Conservation (phyloP, 2,113 vertebrate genomes). For the Dipodomys spectabilis region DNA sequence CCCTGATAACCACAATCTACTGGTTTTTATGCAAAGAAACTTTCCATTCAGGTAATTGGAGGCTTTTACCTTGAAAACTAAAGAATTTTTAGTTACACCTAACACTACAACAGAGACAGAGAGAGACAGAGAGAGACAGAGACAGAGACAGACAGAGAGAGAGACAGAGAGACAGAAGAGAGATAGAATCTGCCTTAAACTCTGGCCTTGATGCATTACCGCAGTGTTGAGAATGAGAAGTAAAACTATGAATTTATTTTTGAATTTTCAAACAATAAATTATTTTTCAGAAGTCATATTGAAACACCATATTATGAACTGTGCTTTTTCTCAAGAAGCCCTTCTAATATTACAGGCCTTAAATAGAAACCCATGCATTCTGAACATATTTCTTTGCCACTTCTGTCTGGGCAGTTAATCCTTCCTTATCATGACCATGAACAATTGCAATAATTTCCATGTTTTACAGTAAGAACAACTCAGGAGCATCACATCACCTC, state of each 20-base stretch:
- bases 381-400: slow-evolving; percentile 60
- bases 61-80: slow-evolving; percentile 55
- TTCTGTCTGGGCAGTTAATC: slow-evolving; percentile 76
- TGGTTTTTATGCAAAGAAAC: slow-evolving; percentile 62
- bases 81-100: slow-evolving; percentile 48
- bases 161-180: background rate
- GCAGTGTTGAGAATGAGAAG: slow-evolving; percentile 27
- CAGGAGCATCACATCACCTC: slow-evolving; percentile 72
- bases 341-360: slow-evolving; percentile 31
- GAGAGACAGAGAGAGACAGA: background rate
- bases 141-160: background rate
- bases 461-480: slow-evolving; percentile 71
- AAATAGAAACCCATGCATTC: slow-evolving; percentile 55
- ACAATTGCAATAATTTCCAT: slow-evolving; percentile 71
- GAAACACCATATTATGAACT: background rate
- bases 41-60: slow-evolving; percentile 56
- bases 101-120: background rate
- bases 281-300: slow-evolving; percentile 34
- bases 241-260: slow-evolving; percentile 38
- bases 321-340: slow-evolving; percentile 44
- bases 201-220: background rate
- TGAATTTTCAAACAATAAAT: slow-evolving; percentile 20
- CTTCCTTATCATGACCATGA: slow-evolving; percentile 60
- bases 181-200: background rate
- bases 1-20: slow-evolving; percentile 50